These are phyloP conservation scores for Phrynocephalus forsythii DNA, from an alignment of 2,797 vertebrate genomes.

Conservation along the genomic window DNA sequence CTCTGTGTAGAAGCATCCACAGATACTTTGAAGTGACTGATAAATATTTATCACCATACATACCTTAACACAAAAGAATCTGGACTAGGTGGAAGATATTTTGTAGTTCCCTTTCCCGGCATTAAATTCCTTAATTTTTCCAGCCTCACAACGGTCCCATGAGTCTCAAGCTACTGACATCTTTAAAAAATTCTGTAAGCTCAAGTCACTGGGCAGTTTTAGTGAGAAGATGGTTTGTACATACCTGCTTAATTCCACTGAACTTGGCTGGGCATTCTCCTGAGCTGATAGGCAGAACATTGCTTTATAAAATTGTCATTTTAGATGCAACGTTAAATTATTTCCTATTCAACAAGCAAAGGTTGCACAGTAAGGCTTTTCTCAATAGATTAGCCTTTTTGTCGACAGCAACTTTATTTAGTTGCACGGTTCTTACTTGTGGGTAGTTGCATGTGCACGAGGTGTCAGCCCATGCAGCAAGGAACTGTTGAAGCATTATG, in stretches of 20 bases:
- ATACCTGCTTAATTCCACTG: background rate
- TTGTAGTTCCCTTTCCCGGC: background rate
- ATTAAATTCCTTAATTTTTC: background rate
- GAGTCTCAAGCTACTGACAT: background rate
- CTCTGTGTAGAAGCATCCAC: background rate
- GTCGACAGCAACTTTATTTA: background rate
- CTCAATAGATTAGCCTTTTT: too few species aligned
- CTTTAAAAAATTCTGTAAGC: background rate
- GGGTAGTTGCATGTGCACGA: too few species aligned
- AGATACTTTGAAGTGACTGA: background rate
- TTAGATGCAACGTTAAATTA: background rate
- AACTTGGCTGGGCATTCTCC: background rate
- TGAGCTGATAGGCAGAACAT: background rate
- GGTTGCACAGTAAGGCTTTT: background rate
- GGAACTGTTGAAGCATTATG: too few species aligned
- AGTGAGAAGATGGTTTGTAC: background rate
- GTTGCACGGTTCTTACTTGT: background rate
- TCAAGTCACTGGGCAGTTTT: background rate
- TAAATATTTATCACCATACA: too few species aligned
- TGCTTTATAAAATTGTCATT: background rate
- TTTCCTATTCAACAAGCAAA: background rate
- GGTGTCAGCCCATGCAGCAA: too few species aligned
- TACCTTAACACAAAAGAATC: background rate
- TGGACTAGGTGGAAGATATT: background rate
- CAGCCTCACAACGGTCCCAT: background rate